phyloP scores from a whole-genome alignment of 2,888 invertebrate species.

The Eilema sororculum region DNA sequence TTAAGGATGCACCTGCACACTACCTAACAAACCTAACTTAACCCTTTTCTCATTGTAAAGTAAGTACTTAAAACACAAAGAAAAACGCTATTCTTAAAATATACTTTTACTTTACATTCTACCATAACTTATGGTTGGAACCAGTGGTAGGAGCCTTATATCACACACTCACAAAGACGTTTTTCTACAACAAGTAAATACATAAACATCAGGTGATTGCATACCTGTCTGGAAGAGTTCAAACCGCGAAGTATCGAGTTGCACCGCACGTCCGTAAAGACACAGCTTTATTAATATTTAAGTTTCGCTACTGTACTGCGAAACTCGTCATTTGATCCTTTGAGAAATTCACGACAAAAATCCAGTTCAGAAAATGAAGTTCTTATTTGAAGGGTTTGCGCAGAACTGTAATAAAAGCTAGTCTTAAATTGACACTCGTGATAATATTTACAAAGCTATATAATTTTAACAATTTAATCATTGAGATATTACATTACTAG shows the following conservation, averaged over 20 bases:
- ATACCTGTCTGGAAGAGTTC: constrained; percentile 21
- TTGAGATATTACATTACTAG: too few species aligned
- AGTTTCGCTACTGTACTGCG: constrained; percentile 23
- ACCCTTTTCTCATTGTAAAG: not conserved
- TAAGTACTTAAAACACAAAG: not conserved
- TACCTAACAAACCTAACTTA: not conserved
- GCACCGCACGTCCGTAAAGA: constrained; percentile 23
- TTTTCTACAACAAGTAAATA: constrained; percentile 9
- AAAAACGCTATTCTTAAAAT: not conserved
- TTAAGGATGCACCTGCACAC: too few species aligned
- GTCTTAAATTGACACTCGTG: not conserved
- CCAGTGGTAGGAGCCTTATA: not conserved
- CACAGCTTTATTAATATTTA: constrained; percentile 29
- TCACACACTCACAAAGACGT: not conserved
- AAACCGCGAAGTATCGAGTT: constrained; percentile 26
- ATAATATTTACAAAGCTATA: too few species aligned
- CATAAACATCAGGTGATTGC: constrained; percentile 18
- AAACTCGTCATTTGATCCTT: constrained; percentile 23
- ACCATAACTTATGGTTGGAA: not conserved
- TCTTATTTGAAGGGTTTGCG: not conserved
- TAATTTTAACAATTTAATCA: too few species aligned
- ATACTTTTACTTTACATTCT: not conserved
- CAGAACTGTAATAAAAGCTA: not conserved
- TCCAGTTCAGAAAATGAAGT: not conserved
- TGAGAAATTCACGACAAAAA: constrained; percentile 13